Conservation (phyloP, 2,113 vertebrate species). For the Scolopax mira region DNA sequence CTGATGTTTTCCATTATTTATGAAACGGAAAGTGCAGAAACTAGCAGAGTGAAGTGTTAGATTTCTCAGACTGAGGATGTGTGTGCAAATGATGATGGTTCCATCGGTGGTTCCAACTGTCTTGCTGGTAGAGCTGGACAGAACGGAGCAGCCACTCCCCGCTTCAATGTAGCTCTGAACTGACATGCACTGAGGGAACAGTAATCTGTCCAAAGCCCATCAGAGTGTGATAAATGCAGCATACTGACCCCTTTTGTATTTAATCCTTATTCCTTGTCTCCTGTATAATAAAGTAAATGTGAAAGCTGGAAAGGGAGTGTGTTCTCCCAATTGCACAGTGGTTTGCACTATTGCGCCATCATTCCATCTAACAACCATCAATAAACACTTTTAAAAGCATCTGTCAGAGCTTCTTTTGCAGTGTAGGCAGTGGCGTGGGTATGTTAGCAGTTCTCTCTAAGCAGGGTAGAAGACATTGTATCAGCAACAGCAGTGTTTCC, state of each 20-base stretch:
- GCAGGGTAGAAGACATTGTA: neutral
- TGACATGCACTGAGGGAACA: slow-evolving; percentile 24
- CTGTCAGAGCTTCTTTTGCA: neutral
- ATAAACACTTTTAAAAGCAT: slow-evolving; percentile 75
- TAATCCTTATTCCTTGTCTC: slow-evolving; percentile 41
- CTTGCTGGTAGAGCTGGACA: neutral
- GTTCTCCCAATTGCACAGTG: slow-evolving; percentile 52
- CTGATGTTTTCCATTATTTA: neutral
- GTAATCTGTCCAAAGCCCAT: neutral
- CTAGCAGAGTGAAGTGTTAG: neutral
- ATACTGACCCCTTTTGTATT: slow-evolving; percentile 57
- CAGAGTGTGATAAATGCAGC: neutral
- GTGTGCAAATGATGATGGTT: neutral
- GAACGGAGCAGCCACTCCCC: neutral
- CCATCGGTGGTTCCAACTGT: neutral
- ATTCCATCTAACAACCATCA: slow-evolving; percentile 64
- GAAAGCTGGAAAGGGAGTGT: slow-evolving; percentile 48
- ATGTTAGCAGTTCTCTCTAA: neutral
- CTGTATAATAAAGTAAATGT: slow-evolving; percentile 60
- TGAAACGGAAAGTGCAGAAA: neutral
- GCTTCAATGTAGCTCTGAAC: neutral
- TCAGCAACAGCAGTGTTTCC: neutral
- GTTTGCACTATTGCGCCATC: slow-evolving; percentile 70
- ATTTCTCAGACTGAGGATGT: neutral
- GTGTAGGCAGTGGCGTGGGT: rapidly evolving